phyloP scores from a whole-genome alignment of 2,888 invertebrate genomes.

The Macrosiphum euphorbiae region DNA sequence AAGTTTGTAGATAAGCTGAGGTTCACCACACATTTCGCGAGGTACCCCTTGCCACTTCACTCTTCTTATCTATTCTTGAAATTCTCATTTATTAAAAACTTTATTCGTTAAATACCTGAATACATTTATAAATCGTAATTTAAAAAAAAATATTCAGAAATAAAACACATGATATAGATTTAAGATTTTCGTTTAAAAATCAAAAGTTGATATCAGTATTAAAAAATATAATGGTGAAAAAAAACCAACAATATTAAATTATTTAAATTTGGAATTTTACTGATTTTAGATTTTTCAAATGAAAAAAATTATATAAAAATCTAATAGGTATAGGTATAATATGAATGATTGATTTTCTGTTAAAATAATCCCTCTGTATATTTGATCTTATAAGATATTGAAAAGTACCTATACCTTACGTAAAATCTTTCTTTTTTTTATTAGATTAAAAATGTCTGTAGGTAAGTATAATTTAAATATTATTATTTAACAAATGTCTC shows the following conservation, averaged over 20 bases:
- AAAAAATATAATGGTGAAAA: not conserved
- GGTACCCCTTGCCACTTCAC: not conserved
- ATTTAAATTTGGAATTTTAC: not conserved
- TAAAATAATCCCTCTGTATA: not conserved
- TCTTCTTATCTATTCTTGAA: not conserved
- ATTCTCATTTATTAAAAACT: not conserved
- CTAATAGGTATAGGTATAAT: not conserved
- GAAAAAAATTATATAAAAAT: not conserved
- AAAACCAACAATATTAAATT: not conserved
- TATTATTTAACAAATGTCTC: conserved; percentile 12
- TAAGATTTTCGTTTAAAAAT: not conserved
- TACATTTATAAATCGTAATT: not conserved
- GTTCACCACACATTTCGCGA: not conserved
- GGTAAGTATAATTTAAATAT: not conserved
- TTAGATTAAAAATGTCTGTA: not conserved
- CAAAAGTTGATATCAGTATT: not conserved
- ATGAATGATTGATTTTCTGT: not conserved
- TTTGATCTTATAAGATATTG: not conserved
- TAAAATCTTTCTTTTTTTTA: not conserved
- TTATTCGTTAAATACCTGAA: not conserved
- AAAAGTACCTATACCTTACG: not conserved
- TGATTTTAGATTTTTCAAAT: not conserved
- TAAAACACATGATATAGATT: not conserved
- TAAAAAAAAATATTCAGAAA: not conserved
- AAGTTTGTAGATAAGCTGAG: not conserved